These are phyloP conservation scores for Sternarchorhynchus goeldii DNA, from an alignment of 2,797 vertebrate species.

Conservation along the genomic window DNA sequence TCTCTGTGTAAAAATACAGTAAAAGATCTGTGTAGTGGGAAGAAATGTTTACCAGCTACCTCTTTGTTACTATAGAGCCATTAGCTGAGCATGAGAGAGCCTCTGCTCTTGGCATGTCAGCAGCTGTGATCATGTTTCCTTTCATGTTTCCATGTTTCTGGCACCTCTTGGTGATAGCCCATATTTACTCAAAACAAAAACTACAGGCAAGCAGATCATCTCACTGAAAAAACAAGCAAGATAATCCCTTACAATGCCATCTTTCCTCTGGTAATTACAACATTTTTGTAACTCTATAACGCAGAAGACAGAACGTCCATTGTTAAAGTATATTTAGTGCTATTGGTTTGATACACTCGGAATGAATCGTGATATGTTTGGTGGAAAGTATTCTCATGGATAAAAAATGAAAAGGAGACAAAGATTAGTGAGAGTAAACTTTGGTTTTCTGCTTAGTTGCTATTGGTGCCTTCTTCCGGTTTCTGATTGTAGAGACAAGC, in stretches of 20 bases:
- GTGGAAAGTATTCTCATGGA: neutral
- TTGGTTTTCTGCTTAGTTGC: neutral
- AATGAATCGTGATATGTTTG: neutral
- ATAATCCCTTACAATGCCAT: neutral
- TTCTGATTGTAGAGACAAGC: neutral
- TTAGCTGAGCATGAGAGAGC: conserved; percentile 56
- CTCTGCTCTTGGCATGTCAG: conserved; percentile 60
- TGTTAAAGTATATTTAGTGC: neutral
- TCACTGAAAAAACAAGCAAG: conserved; percentile 61
- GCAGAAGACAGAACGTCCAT: neutral
- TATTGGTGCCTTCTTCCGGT: neutral
- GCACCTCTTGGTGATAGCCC: conserved; percentile 60
- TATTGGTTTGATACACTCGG: neutral
- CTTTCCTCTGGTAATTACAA: neutral
- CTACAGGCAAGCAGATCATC: conserved; percentile 55
- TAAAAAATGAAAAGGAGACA: neutral
- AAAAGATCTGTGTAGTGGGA: neutral
- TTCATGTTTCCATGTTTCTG: conserved; percentile 52
- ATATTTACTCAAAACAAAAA: conserved; percentile 71
- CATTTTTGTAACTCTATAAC: neutral
- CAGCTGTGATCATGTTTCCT: conserved; percentile 65
- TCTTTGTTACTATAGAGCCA: conserved; percentile 32
- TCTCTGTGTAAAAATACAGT: neutral
- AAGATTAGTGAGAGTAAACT: neutral
- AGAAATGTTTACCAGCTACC: neutral